Conservation (phyloP, 2,113 vertebrate species). For the Ciconia maguari region DNA sequence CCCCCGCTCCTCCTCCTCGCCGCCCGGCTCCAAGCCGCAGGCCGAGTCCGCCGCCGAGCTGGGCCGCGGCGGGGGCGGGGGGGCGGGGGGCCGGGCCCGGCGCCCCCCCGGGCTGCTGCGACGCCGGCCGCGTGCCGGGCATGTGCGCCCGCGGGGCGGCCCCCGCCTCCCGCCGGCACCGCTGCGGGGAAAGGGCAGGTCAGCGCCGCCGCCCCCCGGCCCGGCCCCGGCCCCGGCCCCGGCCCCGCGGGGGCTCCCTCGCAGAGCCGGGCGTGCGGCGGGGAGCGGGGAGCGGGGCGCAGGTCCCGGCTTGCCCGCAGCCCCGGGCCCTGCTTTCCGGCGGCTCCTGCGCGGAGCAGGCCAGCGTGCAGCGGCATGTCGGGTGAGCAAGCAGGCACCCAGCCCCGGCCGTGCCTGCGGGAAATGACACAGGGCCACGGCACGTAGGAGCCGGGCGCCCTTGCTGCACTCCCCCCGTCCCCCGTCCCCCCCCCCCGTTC, state of each 20-base stretch:
- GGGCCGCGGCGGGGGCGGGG: slow-evolving; percentile 47
- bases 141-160: slow-evolving; percentile 78
- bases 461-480: too few species aligned
- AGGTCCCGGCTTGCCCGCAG: slow-evolving; percentile 39
- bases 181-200: slow-evolving; percentile 63
- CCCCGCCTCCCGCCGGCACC: slow-evolving; percentile 78
- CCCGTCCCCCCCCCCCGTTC: not conserved
- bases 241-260: not conserved
- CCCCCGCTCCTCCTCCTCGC: slow-evolving; percentile 72
- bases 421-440: slow-evolving; percentile 42
- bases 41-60: slow-evolving; percentile 85
- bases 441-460: slow-evolving; percentile 4
- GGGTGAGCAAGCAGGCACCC: slow-evolving; percentile 54
- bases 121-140: slow-evolving; percentile 79
- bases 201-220: not conserved
- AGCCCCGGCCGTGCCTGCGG: slow-evolving; percentile 44
- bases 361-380: slow-evolving; percentile 56
- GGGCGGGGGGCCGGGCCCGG: not conserved
- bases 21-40: slow-evolving; percentile 83
- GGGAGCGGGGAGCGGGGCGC: not conserved
- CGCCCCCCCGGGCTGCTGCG: slow-evolving; percentile 72
- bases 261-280: not conserved
- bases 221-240: not conserved
- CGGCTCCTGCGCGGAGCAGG: slow-evolving; percentile 31
- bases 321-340: slow-evolving; percentile 58